Conservation (phyloP, 2,113 vertebrate species). For the Crotalus horridus region DNA sequence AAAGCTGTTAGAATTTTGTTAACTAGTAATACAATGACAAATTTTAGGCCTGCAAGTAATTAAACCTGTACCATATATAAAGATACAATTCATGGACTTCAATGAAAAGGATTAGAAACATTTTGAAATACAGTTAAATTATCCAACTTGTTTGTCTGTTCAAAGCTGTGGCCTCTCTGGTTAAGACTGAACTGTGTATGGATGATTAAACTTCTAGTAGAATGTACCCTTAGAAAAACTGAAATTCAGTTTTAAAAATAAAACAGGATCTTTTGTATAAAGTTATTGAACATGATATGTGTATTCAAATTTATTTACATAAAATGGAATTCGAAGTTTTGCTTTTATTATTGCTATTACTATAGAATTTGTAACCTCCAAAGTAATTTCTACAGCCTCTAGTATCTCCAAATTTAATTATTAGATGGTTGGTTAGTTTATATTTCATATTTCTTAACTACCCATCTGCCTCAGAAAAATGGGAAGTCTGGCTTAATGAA, state of each 20-base stretch:
- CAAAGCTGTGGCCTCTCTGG: not conserved
- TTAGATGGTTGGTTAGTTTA: not conserved
- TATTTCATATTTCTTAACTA: not conserved
- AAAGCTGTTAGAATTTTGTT: too few relatives aligned
- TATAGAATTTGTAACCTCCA: not conserved
- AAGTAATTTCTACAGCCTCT: not conserved
- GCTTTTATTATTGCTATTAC: not conserved
- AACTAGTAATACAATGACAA: too few relatives aligned
- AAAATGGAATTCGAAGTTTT: not conserved
- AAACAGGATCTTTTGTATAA: not conserved
- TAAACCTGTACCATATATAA: too few relatives aligned
- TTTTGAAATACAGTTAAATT: not conserved
- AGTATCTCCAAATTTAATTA: not conserved
- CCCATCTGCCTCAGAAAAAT: not conserved
- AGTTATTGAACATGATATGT: not conserved
- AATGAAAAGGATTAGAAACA: not conserved
- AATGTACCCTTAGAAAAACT: not conserved
- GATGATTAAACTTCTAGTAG: not conserved
- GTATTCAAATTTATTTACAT: not conserved
- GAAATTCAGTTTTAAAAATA: not conserved
- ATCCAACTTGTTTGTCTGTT: not conserved
- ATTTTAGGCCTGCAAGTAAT: too few relatives aligned
- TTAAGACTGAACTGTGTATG: not conserved
- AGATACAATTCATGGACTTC: not conserved
- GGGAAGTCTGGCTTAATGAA: not conserved